These are phyloP conservation scores for Lathamus discolor DNA, from an alignment of 2,113 vertebrate species.

Conservation along the genomic window DNA sequence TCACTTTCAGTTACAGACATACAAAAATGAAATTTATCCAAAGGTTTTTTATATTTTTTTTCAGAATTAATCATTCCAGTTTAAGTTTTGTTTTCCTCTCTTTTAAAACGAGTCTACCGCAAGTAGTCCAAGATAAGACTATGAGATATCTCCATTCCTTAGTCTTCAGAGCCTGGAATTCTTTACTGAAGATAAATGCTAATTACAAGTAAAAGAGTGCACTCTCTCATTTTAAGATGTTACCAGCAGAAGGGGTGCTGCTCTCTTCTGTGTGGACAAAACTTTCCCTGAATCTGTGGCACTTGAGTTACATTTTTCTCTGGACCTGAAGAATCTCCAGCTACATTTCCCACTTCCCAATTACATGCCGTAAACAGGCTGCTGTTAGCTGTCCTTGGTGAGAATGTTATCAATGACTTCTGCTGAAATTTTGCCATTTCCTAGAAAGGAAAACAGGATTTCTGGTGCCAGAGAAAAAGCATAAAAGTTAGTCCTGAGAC, in stretches of 20 bases:
- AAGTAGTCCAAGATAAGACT: not conserved
- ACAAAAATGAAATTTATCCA: not conserved
- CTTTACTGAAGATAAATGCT: not conserved
- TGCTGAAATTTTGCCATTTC: not conserved
- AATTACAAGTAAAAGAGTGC: not conserved
- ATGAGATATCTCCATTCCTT: not conserved
- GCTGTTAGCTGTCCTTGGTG: not conserved
- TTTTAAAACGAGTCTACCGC: not conserved
- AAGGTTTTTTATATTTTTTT: conserved; percentile 14
- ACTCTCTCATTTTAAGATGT: not conserved
- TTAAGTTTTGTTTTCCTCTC: not conserved
- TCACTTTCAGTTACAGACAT: conserved; percentile 34
- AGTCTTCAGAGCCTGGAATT: not conserved
- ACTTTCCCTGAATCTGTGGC: not conserved
- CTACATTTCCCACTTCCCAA: not conserved
- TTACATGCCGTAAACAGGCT: not conserved
- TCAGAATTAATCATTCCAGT: not conserved
- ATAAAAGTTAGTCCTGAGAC: not conserved
- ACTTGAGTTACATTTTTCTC: not conserved
- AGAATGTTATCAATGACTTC: not conserved
- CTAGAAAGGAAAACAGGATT: not conserved
- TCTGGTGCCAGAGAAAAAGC: not conserved
- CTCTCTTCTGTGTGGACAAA: not conserved
- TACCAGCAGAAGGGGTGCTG: not conserved
- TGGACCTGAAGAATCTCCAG: not conserved